phyloP scores from a whole-genome alignment of 2,113 vertebrate species.

The Tachycineta bicolor region DNA sequence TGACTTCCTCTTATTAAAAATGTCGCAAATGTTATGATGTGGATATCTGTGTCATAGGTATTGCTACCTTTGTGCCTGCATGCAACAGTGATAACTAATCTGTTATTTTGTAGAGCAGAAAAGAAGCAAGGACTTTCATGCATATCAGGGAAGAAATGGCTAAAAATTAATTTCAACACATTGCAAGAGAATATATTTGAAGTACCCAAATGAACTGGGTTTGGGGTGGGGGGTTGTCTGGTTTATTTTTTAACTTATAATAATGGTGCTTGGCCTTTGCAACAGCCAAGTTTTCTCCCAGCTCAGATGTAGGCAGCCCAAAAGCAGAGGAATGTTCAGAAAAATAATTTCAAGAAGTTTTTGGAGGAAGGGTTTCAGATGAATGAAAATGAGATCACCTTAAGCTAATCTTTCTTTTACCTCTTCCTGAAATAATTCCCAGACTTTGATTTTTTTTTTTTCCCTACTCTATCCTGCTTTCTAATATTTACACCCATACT shows the following conservation, averaged over 20 bases:
- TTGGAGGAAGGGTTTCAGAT: not conserved
- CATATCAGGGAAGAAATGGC: not conserved
- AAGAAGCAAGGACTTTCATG: not conserved
- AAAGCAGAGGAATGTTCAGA: not conserved
- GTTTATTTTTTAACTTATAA: not conserved
- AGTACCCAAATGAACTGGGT: not conserved
- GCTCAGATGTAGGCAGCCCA: not conserved
- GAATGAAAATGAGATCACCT: not conserved
- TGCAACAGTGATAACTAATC: not conserved
- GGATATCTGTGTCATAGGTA: not conserved
- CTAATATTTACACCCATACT: not conserved
- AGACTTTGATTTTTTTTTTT: not conserved
- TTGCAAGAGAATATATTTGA: not conserved
- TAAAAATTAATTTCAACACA: not conserved
- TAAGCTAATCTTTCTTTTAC: not conserved
- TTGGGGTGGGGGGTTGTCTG: not conserved
- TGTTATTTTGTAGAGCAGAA: not conserved
- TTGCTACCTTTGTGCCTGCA: not conserved
- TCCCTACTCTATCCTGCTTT: not conserved
- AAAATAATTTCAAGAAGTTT: not conserved
- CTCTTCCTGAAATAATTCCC: not conserved
- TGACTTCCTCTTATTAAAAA: not conserved
- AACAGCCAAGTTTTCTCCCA: not conserved
- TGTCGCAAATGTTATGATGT: not conserved
- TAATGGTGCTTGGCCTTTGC: not conserved